A percentile compares a stretch with the other conserved stretches of the same genome.
Evolutionary conservation across 2,797 vertebrate genomes (phyloP).

Genomic region (Pantherophis vulpinus): DNA sequence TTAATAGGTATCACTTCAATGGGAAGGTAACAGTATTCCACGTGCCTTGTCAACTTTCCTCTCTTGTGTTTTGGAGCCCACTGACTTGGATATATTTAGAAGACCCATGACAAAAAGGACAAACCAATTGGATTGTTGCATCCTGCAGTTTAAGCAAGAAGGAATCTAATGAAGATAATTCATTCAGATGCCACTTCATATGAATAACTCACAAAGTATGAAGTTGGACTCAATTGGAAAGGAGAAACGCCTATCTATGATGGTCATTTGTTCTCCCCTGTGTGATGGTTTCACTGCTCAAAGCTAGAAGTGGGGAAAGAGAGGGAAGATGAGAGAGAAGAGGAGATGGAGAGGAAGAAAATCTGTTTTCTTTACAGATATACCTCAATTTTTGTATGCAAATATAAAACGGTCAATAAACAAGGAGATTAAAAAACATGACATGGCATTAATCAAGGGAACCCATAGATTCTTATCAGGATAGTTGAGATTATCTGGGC

Average conservation of each 20-base stretch:
- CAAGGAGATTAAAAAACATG: not conserved
- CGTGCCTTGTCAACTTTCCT: too few species aligned
- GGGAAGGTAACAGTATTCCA: too few species aligned
- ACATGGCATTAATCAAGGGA: not conserved
- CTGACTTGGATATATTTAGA: too few species aligned
- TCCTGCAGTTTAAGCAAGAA: not conserved
- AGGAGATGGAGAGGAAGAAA: not conserved
- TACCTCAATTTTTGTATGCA: not conserved
- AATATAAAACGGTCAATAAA: not conserved
- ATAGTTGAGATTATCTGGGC: not conserved
- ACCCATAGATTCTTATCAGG: not conserved
- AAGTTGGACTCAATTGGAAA: not conserved
- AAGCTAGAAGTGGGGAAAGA: not conserved
- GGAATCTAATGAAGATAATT: constrained; percentile 33
- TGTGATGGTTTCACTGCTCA: not conserved
- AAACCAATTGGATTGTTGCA: not conserved
- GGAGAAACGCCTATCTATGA: not conserved
- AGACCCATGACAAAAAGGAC: not conserved
- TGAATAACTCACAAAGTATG: constrained; percentile 41
- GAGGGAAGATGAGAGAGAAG: not conserved
- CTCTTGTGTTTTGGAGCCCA: too few species aligned
- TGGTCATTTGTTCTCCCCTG: not conserved
- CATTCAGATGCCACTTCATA: constrained; percentile 22
- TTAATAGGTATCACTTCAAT: too few species aligned
- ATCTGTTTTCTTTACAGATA: not conserved